Conservation (phyloP, 1,140 invertebrate genomes). For the Drosophila simulans region DNA sequence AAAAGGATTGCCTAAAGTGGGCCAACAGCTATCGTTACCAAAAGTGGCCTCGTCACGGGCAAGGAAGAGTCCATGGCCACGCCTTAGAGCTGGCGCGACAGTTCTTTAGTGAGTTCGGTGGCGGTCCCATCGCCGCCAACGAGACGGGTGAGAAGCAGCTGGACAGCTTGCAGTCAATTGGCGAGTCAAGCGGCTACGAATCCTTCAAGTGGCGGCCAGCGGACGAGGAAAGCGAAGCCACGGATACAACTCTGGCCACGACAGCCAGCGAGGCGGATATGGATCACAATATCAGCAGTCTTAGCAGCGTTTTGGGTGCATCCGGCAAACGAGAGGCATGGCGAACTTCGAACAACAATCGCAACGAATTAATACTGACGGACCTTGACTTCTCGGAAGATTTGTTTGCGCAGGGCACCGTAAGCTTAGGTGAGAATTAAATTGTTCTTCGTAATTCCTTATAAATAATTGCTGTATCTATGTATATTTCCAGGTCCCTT, state of each 20-base stretch:
- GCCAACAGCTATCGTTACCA: slow-evolving; percentile 84
- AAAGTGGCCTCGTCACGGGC: slow-evolving; percentile 74
- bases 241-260: slow-evolving; percentile 35
- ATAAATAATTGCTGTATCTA: background rate
- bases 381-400: slow-evolving; percentile 85
- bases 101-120: slow-evolving; percentile 76
- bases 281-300: slow-evolving; percentile 58
- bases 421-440: slow-evolving; percentile 74
- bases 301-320: slow-evolving; percentile 30
- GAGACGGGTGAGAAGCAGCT: slow-evolving; percentile 81
- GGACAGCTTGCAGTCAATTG: slow-evolving; percentile 89
- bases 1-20: slow-evolving; percentile 91
- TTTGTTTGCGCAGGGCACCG: slow-evolving; percentile 84
- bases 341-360: slow-evolving; percentile 83
- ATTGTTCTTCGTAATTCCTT: too few relatives aligned
- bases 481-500: slow-evolving; percentile 89
- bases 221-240: slow-evolving; percentile 83
- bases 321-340: slow-evolving; percentile 68
- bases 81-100: slow-evolving; percentile 78
- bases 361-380: slow-evolving; percentile 70
- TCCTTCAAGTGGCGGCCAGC: slow-evolving; percentile 90
- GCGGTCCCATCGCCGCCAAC: slow-evolving; percentile 12
- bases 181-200: slow-evolving; percentile 93
- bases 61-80: slow-evolving; percentile 56
- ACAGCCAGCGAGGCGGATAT: slow-evolving; percentile 45